Conservation (phyloP, 2,888 invertebrate species). For the Troides aeacus region DNA sequence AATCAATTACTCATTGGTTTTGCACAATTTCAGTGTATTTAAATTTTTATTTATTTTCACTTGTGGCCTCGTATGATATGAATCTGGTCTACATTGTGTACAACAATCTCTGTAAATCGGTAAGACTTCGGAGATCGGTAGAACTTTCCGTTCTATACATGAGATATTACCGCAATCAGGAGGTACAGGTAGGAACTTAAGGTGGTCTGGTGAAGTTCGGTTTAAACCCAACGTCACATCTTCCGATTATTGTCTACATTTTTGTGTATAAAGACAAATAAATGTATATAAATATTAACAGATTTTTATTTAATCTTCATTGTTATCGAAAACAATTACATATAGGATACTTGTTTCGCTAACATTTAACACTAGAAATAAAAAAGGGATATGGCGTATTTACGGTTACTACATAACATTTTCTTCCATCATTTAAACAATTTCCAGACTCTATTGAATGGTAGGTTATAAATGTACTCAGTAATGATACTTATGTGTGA, state of each 20-base stretch:
- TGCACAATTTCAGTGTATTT: slow-evolving; percentile 6
- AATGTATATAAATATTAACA: slow-evolving; percentile 39
- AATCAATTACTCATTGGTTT: not conserved
- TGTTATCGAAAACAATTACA: too few relatives aligned
- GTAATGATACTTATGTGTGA: too few relatives aligned
- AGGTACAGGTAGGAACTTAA: slow-evolving; percentile 26
- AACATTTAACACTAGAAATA: too few relatives aligned
- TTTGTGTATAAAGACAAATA: slow-evolving; percentile 43
- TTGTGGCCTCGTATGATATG: slow-evolving; percentile 18
- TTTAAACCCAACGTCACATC: slow-evolving; percentile 26
- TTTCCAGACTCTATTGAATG: too few relatives aligned
- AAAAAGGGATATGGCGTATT: too few relatives aligned
- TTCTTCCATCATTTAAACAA: too few relatives aligned
- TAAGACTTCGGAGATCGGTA: too few relatives aligned
- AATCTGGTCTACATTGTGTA: slow-evolving; percentile 1
- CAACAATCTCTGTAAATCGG: not conserved
- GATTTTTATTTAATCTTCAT: not conserved
- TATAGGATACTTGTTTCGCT: too few relatives aligned
- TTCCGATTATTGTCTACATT: slow-evolving; percentile 33
- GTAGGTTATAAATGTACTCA: too few relatives aligned
- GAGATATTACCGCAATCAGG: slow-evolving; percentile 15
- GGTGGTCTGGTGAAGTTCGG: not conserved
- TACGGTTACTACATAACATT: too few relatives aligned
- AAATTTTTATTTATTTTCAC: too few relatives aligned
- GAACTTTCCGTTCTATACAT: slow-evolving; percentile 11